Evolutionary conservation across 2,888 invertebrate genomes (phyloP).

Genomic region (Scaptomyza cyrtandrae): DNA sequence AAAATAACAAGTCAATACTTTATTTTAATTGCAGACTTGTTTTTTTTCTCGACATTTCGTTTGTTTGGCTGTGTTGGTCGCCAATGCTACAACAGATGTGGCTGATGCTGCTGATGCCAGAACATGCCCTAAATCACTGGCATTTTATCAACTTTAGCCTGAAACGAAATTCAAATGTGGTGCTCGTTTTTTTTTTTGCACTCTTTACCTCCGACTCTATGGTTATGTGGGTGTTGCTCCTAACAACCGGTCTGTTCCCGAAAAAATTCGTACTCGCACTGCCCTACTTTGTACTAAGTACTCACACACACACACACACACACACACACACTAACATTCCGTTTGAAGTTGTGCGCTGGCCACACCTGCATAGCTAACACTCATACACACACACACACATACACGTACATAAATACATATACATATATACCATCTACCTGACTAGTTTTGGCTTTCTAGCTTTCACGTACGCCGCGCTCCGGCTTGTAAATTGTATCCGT

Average conservation of each 20-base stretch:
- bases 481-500: conserved; percentile 83
- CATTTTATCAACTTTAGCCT: conserved; percentile 74
- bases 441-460: conserved; percentile 23
- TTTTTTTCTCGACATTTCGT: not conserved
- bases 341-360: conserved; percentile 72
- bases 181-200: conserved; percentile 26
- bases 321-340: conserved; percentile 73
- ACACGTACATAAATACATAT: not conserved
- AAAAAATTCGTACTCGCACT: conserved; percentile 42
- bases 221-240: conserved; percentile 7
- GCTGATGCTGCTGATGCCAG: conserved; percentile 13
- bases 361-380: conserved; percentile 39
- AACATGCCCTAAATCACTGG: conserved; percentile 63
- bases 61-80: conserved; percentile 2
- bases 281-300: conserved; percentile 77
- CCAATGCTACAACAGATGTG: conserved; percentile 23
- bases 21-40: conserved; percentile 29
- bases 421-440: not conserved
- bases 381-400: conserved; percentile 20
- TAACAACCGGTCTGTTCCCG: conserved; percentile 34
- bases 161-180: conserved; percentile 73
- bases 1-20: conserved; percentile 25
- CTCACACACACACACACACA: conserved; percentile 78
- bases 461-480: conserved; percentile 55
- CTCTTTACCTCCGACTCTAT: not conserved